Conservation (phyloP, 2,113 vertebrate genomes). For the Albula goreensis region DNA sequence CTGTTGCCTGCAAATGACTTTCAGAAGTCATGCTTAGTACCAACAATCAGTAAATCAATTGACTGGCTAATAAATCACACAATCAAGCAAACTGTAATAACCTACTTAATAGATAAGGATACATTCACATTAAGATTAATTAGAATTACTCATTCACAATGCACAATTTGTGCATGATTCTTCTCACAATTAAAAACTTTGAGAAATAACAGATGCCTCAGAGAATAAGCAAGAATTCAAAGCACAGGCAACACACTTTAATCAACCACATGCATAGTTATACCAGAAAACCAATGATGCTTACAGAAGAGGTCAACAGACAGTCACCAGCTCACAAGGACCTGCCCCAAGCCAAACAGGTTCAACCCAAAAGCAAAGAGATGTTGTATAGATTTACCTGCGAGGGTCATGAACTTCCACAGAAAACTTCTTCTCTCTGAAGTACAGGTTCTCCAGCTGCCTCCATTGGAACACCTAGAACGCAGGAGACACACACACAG, state of each 20-base stretch:
- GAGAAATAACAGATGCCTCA: background rate
- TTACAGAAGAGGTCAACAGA: background rate
- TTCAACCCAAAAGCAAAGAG: background rate
- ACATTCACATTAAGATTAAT: background rate
- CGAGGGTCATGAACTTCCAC: slow-evolving; percentile 96
- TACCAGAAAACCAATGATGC: background rate
- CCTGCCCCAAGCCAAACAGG: background rate
- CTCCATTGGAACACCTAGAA: slow-evolving; percentile 95
- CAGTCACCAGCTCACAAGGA: background rate
- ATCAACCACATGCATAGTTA: background rate
- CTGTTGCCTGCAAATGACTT: background rate
- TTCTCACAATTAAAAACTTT: background rate
- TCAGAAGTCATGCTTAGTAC: background rate
- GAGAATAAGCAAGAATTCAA: background rate
- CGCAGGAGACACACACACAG: slow-evolving; percentile 32
- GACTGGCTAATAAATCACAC: background rate
- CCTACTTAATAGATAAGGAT: background rate
- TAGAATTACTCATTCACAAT: too few species aligned
- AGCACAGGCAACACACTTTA: background rate
- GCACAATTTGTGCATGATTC: too few species aligned
- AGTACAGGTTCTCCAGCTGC: slow-evolving; percentile 96
- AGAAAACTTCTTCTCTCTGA: slow-evolving; percentile 97
- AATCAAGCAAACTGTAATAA: background rate
- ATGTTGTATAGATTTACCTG: slow-evolving; percentile 73
- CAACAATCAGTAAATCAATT: too few species aligned